A percentile compares a stretch with the other conserved stretches of the same genome.
These are phyloP conservation scores for Bradynema listronoti DNA, from an alignment of 1,140 invertebrate species.

Conservation along the genomic window DNA sequence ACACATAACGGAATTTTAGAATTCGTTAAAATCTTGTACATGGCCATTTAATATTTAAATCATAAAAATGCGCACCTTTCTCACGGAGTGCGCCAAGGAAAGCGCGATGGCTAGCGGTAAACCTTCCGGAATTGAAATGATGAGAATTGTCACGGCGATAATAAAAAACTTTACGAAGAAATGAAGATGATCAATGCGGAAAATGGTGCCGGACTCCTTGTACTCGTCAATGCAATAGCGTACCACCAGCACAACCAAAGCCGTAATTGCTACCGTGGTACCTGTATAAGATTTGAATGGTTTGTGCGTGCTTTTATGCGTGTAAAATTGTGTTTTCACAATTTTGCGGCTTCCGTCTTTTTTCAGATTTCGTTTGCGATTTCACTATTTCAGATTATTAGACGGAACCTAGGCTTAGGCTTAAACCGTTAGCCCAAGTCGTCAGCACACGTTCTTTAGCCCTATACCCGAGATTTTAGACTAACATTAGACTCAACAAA, in stretches of 20 bases:
- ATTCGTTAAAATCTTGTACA: too few species aligned
- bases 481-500: too few species aligned
- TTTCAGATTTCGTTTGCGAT: too few species aligned
- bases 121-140: conserved; percentile 58
- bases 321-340: too few species aligned
- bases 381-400: too few species aligned
- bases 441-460: too few species aligned
- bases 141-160: conserved; percentile 70
- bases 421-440: too few species aligned
- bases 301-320: too few species aligned
- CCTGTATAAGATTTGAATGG: conserved; percentile 8
- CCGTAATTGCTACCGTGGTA: conserved; percentile 42
- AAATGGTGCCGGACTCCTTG: conserved; percentile 16
- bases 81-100: conserved; percentile 58
- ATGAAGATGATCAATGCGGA: conserved; percentile 22
- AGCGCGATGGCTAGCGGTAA: conserved; percentile 57
- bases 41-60: conserved; percentile 13
- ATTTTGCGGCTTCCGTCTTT: too few species aligned
- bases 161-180: conserved; percentile 59
- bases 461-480: too few species aligned
- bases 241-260: conserved; percentile 49
- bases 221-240: conserved; percentile 54
- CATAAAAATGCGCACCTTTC: conserved; percentile 34
- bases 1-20: conserved; percentile 35
- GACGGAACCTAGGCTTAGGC: too few species aligned